Conservation (phyloP, 2,888 invertebrate genomes). For the Chrysodeixis includens region DNA sequence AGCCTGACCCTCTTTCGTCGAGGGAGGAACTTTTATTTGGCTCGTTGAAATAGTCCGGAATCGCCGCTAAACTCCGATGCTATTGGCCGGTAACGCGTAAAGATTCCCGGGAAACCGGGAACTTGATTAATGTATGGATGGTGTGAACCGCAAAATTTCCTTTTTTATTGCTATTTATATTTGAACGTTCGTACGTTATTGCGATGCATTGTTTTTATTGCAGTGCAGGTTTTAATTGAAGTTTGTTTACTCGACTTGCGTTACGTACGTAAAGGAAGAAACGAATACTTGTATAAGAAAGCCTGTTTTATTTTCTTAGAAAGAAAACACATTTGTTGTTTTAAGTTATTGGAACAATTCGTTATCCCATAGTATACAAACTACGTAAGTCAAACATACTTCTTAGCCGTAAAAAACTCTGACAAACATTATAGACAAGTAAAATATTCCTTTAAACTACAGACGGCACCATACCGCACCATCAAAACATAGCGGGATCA, state of each 20-base stretch:
- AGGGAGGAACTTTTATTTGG: slow-evolving; percentile 86
- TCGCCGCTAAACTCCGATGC: slow-evolving; percentile 78
- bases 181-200: slow-evolving; percentile 23
- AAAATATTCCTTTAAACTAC: slow-evolving; percentile 11
- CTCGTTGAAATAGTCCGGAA: slow-evolving; percentile 78
- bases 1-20: slow-evolving; percentile 86
- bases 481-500: slow-evolving; percentile 34
- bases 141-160: slow-evolving; percentile 56
- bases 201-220: slow-evolving; percentile 32
- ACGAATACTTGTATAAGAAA: neutral
- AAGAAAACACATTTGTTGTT: too few species aligned
- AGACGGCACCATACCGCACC: slow-evolving; percentile 15
- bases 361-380: too few species aligned
- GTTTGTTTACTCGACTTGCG: neutral
- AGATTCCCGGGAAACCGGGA: slow-evolving; percentile 70
- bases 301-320: too few species aligned
- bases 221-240: slow-evolving; percentile 24
- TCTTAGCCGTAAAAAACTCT: too few species aligned
- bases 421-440: neutral
- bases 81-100: slow-evolving; percentile 77
- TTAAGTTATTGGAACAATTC: too few species aligned
- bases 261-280: neutral
- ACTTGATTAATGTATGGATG: slow-evolving; percentile 75
- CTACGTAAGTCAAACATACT: too few species aligned
- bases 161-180: slow-evolving; percentile 57